Percentiles rank a stretch among this genome's conserved stretches.
These are phyloP conservation scores for Melanargia galathea DNA, from an alignment of 2,888 invertebrate genomes.

Conservation along the genomic window DNA sequence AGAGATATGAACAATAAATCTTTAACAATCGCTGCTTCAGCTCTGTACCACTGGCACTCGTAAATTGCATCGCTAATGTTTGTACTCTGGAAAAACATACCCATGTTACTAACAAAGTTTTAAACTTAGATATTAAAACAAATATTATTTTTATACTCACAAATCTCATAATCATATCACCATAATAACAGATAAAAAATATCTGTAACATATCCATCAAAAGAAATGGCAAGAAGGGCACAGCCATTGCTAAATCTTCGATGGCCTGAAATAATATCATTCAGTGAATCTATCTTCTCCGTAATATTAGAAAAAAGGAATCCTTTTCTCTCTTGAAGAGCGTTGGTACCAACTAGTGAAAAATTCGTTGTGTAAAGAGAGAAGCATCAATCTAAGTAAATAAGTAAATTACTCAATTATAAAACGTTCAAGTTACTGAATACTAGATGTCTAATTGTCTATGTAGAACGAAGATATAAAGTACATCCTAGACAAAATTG, in stretches of 20 bases:
- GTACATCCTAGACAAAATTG: no score
- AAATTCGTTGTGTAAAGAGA: not conserved
- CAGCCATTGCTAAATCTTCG: slow-evolving; percentile 47
- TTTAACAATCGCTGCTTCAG: slow-evolving; percentile 49
- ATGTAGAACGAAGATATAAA: no score
- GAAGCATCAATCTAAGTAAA: no score
- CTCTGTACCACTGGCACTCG: slow-evolving; percentile 55
- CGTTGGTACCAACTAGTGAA: no score
- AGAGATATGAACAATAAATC: slow-evolving; percentile 53
- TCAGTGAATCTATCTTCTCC: not conserved
- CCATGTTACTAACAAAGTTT: not conserved
- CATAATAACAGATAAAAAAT: slow-evolving; percentile 59
- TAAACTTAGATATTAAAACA: no score
- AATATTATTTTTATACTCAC: slow-evolving; percentile 47
- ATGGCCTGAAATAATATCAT: slow-evolving; percentile 50
- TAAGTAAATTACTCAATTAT: no score
- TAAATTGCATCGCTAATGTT: slow-evolving; percentile 56
- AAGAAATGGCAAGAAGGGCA: slow-evolving; percentile 54
- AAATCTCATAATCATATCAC: slow-evolving; percentile 55
- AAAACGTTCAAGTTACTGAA: no score
- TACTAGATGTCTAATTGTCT: no score
- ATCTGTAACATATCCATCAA: slow-evolving; percentile 54
- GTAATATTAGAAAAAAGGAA: not conserved
- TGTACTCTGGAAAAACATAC: slow-evolving; percentile 50
- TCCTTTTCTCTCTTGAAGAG: no score